Conservation (phyloP, 2,888 invertebrate species). For the Callyntrura guangdongensis region DNA sequence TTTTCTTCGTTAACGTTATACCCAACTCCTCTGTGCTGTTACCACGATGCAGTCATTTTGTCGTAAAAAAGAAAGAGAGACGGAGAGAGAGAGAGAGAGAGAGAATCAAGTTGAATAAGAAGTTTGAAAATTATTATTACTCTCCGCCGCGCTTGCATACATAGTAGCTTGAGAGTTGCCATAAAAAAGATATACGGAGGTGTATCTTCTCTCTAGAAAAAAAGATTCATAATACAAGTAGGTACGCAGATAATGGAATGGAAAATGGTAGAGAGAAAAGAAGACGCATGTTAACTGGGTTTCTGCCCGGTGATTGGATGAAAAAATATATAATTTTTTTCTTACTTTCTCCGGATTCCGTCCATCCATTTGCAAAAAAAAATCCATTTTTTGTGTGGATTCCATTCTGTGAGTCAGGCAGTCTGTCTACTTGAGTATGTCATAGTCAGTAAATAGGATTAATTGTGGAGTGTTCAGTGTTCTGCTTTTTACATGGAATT, state of each 20-base stretch:
- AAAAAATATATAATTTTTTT: slow-evolving; percentile 29
- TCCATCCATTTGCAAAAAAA: slow-evolving; percentile 51
- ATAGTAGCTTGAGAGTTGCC: slow-evolving; percentile 15
- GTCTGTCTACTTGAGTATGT: background rate
- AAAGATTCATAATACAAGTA: background rate
- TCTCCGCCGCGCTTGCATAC: slow-evolving; percentile 40
- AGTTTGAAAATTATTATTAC: slow-evolving; percentile 67
- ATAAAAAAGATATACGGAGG: slow-evolving; percentile 27
- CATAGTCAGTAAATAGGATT: slow-evolving; percentile 65
- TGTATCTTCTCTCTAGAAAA: background rate
- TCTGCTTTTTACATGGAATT: slow-evolving; percentile 1
- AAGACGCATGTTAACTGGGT: slow-evolving; percentile 57
- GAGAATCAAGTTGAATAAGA: slow-evolving; percentile 56
- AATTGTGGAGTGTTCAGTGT: slow-evolving; percentile 37
- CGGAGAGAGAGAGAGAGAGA: background rate
- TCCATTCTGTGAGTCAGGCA: background rate
- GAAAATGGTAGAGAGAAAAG: slow-evolving; percentile 28
- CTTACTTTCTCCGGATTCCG: slow-evolving; percentile 45
- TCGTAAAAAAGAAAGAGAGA: slow-evolving; percentile 43
- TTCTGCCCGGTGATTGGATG: slow-evolving; percentile 59
- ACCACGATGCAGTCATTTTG: slow-evolving; percentile 39
- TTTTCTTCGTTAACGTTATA: slow-evolving; percentile 58
- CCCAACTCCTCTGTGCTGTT: background rate
- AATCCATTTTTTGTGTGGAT: slow-evolving; percentile 21
- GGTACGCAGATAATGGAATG: slow-evolving; percentile 12